Percentiles rank a stretch among this genome's conserved stretches.
Conservation (phyloP, 2,888 invertebrate genomes). For the Aspidiotus rigidus region DNA sequence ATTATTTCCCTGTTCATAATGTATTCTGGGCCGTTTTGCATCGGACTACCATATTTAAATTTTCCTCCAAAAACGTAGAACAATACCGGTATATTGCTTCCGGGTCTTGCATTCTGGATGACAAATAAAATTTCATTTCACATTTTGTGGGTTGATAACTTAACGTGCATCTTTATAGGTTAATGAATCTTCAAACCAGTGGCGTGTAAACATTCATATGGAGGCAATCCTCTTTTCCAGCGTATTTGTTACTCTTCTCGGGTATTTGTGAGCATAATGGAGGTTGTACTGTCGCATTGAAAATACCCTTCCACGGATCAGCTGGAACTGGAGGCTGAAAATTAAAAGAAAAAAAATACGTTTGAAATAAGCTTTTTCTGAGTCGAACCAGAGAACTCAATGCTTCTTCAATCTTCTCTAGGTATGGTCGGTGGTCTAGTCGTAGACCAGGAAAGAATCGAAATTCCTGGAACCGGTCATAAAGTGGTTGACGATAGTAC, state of each 20-base stretch:
- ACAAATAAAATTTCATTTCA: no score
- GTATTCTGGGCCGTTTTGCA: constrained; percentile 8
- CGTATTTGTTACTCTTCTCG: constrained; percentile 41
- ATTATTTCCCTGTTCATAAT: constrained; percentile 39
- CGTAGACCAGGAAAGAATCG: no score
- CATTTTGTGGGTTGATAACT: no score
- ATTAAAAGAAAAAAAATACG: no score
- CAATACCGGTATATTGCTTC: not conserved
- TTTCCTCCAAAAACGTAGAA: not conserved
- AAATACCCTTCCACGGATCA: not conserved
- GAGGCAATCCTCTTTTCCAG: constrained; percentile 50
- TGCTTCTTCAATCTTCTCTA: no score
- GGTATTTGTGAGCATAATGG: not conserved
- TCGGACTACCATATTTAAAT: not conserved
- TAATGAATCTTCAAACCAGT: constrained; percentile 38
- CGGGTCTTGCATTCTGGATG: not conserved
- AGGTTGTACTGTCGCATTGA: not conserved
- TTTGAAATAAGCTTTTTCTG: no score
- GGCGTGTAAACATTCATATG: constrained; percentile 47
- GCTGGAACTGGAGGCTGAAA: constrained; percentile 1
- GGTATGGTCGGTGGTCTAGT: no score
- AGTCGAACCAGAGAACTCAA: no score
- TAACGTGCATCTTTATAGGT: no score
- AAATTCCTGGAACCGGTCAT: no score
- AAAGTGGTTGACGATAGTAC: no score